Evolutionary conservation across 1,140 invertebrate genomes (phyloP), one percentile per base, ranked within the genome.

Genomic region (Eufriesea mexicana): DNA sequence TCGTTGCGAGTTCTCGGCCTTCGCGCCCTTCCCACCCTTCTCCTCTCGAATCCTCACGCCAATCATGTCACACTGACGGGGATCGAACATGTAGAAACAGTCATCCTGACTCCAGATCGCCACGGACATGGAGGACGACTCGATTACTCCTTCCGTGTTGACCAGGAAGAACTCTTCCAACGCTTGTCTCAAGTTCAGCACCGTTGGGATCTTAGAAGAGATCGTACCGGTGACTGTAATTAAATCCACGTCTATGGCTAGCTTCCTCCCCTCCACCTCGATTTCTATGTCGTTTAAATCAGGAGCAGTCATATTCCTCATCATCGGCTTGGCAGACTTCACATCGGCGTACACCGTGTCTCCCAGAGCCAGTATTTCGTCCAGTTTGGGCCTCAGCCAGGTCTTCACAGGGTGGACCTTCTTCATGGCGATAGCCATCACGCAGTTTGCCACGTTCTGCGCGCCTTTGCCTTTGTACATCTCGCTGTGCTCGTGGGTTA

Each of bases 71-170:
- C 93, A 93, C 16, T 90, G 28, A 20, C 88, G 87, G 1, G 93
- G 90, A 87, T 94, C 90, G 62, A 94, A 94, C 10, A 89, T 35
- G 72, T 93, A 94, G 75, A 89, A 94, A 42, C 67, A 89, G 51
- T 90, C 91, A 12, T 91, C 88, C 25, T 92, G 81, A 1, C 79
- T 93, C 93, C 93, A 94, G 6, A 94, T 61, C 12, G 91, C 91
- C 2, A 90, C 76, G 8, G 88, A 81, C 87, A 90, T 89, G 5
- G 89, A 84, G 0, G 85, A 83, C 1, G 89, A 90, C 51, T 94
- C 92, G 25, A 94, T 79, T 16, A 93, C 82, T 0, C 92, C 92
- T 25, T 90, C 89, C 2, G 57, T 85, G 28, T 94, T 91, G 2
- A 88, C 59, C n/a, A 89, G 18, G 66, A 94, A 94, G 75, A 94